Conservation (phyloP, 1,140 invertebrate genomes). For the Pseudoatta argentina region DNA sequence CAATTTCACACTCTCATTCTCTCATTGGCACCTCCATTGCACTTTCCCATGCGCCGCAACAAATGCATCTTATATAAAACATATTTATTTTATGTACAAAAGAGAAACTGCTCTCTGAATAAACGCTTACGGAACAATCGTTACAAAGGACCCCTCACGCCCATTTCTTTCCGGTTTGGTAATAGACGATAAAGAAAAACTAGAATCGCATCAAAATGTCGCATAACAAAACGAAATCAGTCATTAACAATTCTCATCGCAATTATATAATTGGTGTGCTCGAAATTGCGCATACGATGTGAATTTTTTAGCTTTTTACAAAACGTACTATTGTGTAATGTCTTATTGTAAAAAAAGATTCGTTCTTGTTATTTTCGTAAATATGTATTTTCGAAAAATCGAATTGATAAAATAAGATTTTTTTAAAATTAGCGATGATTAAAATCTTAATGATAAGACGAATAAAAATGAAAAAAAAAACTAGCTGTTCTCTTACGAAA, state of each 20-base stretch:
- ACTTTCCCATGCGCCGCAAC: slow-evolving; percentile 86
- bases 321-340: slow-evolving; percentile 1
- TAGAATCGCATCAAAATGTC: slow-evolving; percentile 74
- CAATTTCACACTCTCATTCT: slow-evolving; percentile 18
- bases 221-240: slow-evolving; percentile 6
- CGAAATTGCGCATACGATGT: slow-evolving; percentile 17
- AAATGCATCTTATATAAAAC: slow-evolving; percentile 84
- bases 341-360: slow-evolving; percentile 8
- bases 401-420: not conserved
- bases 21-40: slow-evolving; percentile 81
- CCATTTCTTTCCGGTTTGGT: slow-evolving; percentile 65
- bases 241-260: not conserved
- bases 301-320: slow-evolving; percentile 6
- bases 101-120: slow-evolving; percentile 77
- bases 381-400: not conserved
- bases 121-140: slow-evolving; percentile 74
- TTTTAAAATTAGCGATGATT: not conserved
- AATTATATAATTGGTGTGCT: slow-evolving; percentile 9
- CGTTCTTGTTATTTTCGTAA: not conserved
- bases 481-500: not conserved
- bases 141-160: slow-evolving; percentile 57
- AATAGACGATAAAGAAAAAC: slow-evolving; percentile 31
- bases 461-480: slow-evolving; percentile 6
- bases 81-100: slow-evolving; percentile 85
- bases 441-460: not conserved